Percentiles rank a stretch among this genome's conserved stretches.
Evolutionary conservation across 2,888 invertebrate species (phyloP).

Genomic region (Thera obeliscata): DNA sequence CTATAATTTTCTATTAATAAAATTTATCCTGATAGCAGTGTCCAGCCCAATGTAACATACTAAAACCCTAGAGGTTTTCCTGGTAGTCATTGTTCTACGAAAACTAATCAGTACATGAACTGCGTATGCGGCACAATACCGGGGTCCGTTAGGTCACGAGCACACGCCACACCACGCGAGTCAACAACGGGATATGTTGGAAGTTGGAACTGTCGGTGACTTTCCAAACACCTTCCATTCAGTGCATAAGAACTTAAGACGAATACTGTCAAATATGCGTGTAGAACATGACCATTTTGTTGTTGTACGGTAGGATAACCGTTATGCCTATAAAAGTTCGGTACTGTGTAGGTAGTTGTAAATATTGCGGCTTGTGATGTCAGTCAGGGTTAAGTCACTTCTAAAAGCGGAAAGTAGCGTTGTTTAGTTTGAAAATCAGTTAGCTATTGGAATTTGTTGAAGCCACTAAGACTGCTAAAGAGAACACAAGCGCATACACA

Average conservation of each 20-base stretch:
- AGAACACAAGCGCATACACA: background rate
- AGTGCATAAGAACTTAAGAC: conserved; percentile 4
- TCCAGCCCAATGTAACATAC: background rate
- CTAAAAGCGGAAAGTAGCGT: too few species aligned
- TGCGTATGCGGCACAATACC: conserved; percentile 44
- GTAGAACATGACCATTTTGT: background rate
- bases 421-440: background rate
- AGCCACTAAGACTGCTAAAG: background rate
- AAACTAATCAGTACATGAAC: conserved; percentile 48
- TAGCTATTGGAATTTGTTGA: background rate
- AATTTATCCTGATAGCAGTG: too few species aligned
- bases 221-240: conserved; percentile 25
- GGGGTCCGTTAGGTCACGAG: conserved; percentile 60
- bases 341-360: too few species aligned
- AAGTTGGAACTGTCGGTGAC: conserved; percentile 36
- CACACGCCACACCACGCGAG: conserved; percentile 61
- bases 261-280: conserved; percentile 7
- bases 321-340: background rate
- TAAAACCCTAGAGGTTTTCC: background rate
- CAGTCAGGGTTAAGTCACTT: too few species aligned
- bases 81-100: conserved; percentile 45
- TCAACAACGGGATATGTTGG: conserved; percentile 53
- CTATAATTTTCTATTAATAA: too few species aligned
- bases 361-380: too few species aligned
- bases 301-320: background rate